A percentile compares a stretch with the other conserved stretches of the same genome.
These are phyloP conservation scores for Drosophila teissieri DNA, from an alignment of 1,140 invertebrate species.

Conservation along the genomic window DNA sequence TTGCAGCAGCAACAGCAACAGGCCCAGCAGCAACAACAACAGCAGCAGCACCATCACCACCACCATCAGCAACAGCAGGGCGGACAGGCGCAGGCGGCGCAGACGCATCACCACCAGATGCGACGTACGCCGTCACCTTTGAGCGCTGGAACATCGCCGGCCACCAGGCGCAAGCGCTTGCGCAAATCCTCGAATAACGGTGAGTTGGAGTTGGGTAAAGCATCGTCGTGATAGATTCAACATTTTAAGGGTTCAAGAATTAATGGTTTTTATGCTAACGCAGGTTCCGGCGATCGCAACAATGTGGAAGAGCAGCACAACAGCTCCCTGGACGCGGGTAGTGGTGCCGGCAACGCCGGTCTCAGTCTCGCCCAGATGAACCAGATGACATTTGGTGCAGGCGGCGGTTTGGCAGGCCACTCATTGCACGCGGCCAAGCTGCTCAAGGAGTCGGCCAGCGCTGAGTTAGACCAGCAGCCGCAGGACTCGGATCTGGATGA, in stretches of 20 bases:
- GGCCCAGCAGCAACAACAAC: slow-evolving; percentile 70
- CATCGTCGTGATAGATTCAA: slow-evolving; percentile 47
- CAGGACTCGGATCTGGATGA: slow-evolving; percentile 83
- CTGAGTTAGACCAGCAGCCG: slow-evolving; percentile 75
- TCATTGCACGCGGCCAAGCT: slow-evolving; percentile 79
- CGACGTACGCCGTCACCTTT: slow-evolving; percentile 80
- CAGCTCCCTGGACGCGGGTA: slow-evolving; percentile 73
- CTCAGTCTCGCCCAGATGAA: slow-evolving; percentile 81
- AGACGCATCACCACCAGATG: slow-evolving; percentile 78
- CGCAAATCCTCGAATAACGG: slow-evolving; percentile 88
- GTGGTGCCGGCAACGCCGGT: slow-evolving; percentile 61
- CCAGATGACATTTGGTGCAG: slow-evolving; percentile 78
- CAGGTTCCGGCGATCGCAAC: slow-evolving; percentile 86
- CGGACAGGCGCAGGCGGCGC: slow-evolving; percentile 69
- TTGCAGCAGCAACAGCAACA: slow-evolving; percentile 72
- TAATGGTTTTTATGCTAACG: not conserved
- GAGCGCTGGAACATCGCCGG: slow-evolving; percentile 79
- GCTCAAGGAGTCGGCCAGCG: slow-evolving; percentile 73
- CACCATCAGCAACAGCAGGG: slow-evolving; percentile 68
- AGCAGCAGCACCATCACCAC: slow-evolving; percentile 74
- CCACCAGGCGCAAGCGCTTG: slow-evolving; percentile 87
- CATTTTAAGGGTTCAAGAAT: not conserved
- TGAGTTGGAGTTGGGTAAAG: slow-evolving; percentile 77
- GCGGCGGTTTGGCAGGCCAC: slow-evolving; percentile 63
- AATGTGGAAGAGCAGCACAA: slow-evolving; percentile 85